Percentiles rank a stretch among this genome's conserved stretches.
Conservation (phyloP, 2,888 invertebrate genomes). For the Himalopsyche japonica region DNA sequence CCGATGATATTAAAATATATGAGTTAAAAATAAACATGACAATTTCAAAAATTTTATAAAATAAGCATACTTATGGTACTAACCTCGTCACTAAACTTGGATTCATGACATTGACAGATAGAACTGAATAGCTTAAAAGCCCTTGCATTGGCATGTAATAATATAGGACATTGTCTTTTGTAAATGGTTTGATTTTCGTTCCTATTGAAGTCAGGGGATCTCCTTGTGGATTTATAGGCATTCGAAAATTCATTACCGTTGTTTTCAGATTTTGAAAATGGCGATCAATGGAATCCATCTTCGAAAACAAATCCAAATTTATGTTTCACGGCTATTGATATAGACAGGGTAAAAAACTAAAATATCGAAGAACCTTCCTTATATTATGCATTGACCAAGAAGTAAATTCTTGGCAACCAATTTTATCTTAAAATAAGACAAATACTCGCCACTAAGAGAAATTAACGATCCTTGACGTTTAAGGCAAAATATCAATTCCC, state of each 20-base stretch:
- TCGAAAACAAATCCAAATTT: not conserved
- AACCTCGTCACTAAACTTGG: slow-evolving; percentile 75
- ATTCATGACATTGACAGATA: slow-evolving; percentile 84
- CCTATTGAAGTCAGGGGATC: slow-evolving; percentile 24
- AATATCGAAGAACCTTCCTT: not conserved
- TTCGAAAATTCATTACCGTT: slow-evolving; percentile 15
- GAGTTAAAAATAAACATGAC: not conserved
- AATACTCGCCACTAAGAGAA: not conserved
- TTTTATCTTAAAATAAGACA: not conserved
- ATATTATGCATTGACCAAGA: not conserved
- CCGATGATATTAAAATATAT: not conserved
- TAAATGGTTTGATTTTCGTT: slow-evolving; percentile 67
- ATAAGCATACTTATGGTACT: not conserved
- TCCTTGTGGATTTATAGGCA: slow-evolving; percentile 4
- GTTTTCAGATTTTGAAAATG: slow-evolving; percentile 24
- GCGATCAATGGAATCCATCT: slow-evolving; percentile 27
- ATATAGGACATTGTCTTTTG: slow-evolving; percentile 70
- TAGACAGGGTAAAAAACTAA: not conserved
- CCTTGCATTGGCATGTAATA: slow-evolving; percentile 80
- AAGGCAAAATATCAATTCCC: not conserved
- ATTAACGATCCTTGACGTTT: not conserved
- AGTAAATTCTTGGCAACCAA: not conserved
- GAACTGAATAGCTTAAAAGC: slow-evolving; percentile 73
- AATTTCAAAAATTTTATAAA: not conserved
- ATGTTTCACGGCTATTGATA: not conserved